These are phyloP conservation scores for Meliscaeva auricollis DNA, from an alignment of 2,888 invertebrate species.

Conservation along the genomic window DNA sequence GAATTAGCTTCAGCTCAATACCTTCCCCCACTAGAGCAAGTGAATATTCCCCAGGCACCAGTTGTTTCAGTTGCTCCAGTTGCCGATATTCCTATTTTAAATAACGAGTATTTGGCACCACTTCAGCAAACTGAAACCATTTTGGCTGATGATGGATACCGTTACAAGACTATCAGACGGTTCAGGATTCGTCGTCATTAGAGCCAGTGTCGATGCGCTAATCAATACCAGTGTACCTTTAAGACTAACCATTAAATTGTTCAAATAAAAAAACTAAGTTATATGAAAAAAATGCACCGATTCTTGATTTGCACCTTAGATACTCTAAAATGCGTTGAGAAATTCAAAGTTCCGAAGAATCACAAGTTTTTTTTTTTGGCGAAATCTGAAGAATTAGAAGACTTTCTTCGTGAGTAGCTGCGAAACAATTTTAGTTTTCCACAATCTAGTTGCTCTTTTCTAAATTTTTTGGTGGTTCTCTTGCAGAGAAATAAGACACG, in stretches of 20 bases:
- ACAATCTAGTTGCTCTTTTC: too few species aligned
- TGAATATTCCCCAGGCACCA: slow-evolving; percentile 25
- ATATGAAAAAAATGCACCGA: too few species aligned
- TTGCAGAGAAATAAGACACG: too few species aligned
- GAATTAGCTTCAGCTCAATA: slow-evolving; percentile 60
- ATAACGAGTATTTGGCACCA: slow-evolving; percentile 62
- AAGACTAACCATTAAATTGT: not conserved
- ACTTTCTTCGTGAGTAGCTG: too few species aligned
- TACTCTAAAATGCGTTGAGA: too few species aligned
- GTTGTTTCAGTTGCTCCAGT: slow-evolving; percentile 60
- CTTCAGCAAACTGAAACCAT: slow-evolving; percentile 77
- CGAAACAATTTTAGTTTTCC: too few species aligned
- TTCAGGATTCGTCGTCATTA: slow-evolving; percentile 79
- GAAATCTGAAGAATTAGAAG: too few species aligned
- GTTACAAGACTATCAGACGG: slow-evolving; percentile 81
- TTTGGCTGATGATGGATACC: slow-evolving; percentile 81
- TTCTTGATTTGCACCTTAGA: too few species aligned
- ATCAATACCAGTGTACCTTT: slow-evolving; percentile 6
- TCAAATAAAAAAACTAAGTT: not conserved
- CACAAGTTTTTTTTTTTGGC: too few species aligned
- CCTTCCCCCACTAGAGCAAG: slow-evolving; percentile 53
- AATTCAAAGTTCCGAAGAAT: too few species aligned
- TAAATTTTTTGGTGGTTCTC: too few species aligned
- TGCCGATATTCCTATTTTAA: slow-evolving; percentile 59
- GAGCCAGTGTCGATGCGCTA: not conserved